Evolutionary conservation across 2,797 vertebrate species (phyloP), one percentile per base, ranked within the genome.

Genomic region (Rhyacichthys aspro): DNA sequence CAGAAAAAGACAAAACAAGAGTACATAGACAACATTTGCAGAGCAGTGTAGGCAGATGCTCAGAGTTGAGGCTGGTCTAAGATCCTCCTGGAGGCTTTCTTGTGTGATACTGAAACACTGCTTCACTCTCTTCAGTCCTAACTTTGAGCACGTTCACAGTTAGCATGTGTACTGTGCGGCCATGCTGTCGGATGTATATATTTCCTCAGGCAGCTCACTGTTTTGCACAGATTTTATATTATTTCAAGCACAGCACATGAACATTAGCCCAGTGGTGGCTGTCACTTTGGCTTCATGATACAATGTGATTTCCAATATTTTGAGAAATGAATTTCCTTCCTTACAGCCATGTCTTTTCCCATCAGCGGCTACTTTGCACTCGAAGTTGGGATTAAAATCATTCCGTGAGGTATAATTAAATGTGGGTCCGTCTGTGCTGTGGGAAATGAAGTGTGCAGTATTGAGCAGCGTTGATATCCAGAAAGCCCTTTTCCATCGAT

Each of bases 391-490:
- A 82, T 84, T 81, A 86, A 86, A 73, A 70, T 55, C 45, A 58
- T 63, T 83, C 55, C 65, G 63, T 61, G 64, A 76, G 77, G 76
- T 81, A 60, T 90, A 88, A 91, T 91, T 90, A 90, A 87, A 83
- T 75, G 61, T 80, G 76, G 28, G 57, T 42, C 48, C 52, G 70
- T 79, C 50, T 70, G 54, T 72, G 65, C 70, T 76, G 83, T 73
- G 79, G 80, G 85, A 90, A 91, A 91, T 90, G 68, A 90, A 90
- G 86, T 90, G 88, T 89, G 87, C 77, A 84, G 78, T 87, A 90
- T 91, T 83, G 88, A 91, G 64, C 72, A 74, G 65, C 49, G 77
- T 72, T 86, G 86, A 88, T 83, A 86, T 77, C 71, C 76, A 84
- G 85, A 88, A 86, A 85, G 79, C 77, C 76, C 76, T 74, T 85